Evolutionary conservation across 2,113 vertebrate species (phyloP).

Genomic region (Pteronura brasiliensis): DNA sequence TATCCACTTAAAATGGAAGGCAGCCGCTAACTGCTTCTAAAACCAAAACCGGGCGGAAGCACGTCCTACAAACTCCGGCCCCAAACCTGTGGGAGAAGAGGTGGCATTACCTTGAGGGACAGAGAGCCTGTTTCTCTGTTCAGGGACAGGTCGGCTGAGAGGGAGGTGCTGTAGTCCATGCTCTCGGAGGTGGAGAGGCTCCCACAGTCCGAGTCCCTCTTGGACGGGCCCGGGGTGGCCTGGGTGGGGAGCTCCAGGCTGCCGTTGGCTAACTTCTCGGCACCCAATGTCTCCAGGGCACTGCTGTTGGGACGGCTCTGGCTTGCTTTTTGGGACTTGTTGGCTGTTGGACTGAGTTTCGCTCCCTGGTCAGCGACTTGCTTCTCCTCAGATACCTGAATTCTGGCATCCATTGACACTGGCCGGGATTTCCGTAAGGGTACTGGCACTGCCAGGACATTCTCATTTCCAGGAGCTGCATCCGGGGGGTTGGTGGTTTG

Average conservation of each 20-base stretch:
- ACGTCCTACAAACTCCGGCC: accelerated
- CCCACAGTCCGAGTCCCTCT: slow-evolving; percentile 85
- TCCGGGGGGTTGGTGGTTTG: slow-evolving; percentile 78
- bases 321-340: slow-evolving; percentile 19
- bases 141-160: slow-evolving; percentile 85
- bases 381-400: not conserved
- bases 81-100: accelerated
- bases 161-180: slow-evolving; percentile 84
- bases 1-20: not conserved
- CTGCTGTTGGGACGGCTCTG: slow-evolving; percentile 75
- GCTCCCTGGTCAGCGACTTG: not conserved
- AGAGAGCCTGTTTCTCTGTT: slow-evolving; percentile 87
- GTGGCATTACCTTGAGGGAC: slow-evolving; percentile 86
- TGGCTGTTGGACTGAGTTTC: slow-evolving; percentile 15
- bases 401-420: slow-evolving; percentile 19
- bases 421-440: slow-evolving; percentile 75
- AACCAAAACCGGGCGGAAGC: accelerated
- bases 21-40: not conserved
- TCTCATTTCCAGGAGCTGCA: slow-evolving; percentile 79
- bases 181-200: slow-evolving; percentile 89
- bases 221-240: slow-evolving; percentile 67
- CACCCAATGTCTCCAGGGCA: slow-evolving; percentile 74
- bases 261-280: slow-evolving; percentile 79
- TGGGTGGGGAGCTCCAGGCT: slow-evolving; percentile 61
- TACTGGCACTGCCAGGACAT: slow-evolving; percentile 73